Percentiles rank a stretch among this genome's conserved stretches.
Evolutionary conservation across 2,888 invertebrate species (phyloP).

Genomic region (Ametastegia equiseti): DNA sequence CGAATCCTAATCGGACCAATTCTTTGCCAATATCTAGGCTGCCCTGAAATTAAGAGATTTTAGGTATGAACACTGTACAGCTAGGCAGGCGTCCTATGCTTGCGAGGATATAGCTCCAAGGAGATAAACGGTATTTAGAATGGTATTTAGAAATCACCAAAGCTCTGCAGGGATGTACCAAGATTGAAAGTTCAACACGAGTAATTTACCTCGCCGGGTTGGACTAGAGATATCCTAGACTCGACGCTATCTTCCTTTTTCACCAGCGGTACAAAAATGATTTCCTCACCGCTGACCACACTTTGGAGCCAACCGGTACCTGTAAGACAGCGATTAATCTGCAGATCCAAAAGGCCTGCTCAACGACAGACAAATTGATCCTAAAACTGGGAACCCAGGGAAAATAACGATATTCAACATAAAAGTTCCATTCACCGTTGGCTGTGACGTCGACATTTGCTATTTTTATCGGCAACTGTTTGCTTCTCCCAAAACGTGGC

Average conservation of each 20-base stretch:
- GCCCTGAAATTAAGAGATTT: conserved; percentile 68
- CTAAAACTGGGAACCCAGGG: background rate
- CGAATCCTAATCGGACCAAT: conserved; percentile 76
- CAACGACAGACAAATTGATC: background rate
- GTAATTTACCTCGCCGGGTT: conserved; percentile 65
- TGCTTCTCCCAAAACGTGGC: conserved; percentile 77
- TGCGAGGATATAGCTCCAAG: no score
- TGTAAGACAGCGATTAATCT: conserved; percentile 53
- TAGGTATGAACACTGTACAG: conserved; percentile 23
- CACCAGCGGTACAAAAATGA: conserved; percentile 77
- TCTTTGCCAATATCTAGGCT: conserved; percentile 78
- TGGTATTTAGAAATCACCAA: no score
- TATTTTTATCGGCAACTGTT: conserved; percentile 78
- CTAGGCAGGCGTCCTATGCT: background rate
- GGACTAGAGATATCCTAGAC: conserved; percentile 74
- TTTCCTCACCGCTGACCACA: conserved; percentile 77
- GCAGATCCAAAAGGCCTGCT: conserved; percentile 30
- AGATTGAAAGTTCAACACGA: background rate
- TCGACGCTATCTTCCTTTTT: conserved; percentile 75
- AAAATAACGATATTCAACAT: conserved; percentile 2
- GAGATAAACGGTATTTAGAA: no score
- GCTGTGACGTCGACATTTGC: conserved; percentile 76
- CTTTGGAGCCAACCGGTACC: conserved; percentile 81
- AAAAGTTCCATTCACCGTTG: conserved; percentile 71
- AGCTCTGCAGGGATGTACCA: conserved; percentile 8